Evolutionary conservation across 1,140 invertebrate species (phyloP), one percentile per base, ranked within the genome.

Genomic region (Caenorhabditis brenneri): DNA sequence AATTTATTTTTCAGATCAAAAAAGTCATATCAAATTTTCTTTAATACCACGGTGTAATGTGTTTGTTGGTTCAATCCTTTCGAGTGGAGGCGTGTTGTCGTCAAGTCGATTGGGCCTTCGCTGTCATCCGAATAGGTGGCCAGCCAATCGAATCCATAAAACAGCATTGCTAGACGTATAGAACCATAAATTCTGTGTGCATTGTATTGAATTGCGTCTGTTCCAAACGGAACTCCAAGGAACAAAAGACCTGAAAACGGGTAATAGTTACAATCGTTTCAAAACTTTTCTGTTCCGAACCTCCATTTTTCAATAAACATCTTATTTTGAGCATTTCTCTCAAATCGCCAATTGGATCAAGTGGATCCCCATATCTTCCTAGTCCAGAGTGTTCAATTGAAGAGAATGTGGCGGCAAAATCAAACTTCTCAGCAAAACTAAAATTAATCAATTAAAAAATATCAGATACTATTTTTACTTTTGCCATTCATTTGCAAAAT

Each of bases 281-380:
- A n/a, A n/a, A n/a, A n/a, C n/a, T n/a, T n/a, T n/a, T n/a, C n/a
- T n/a, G n/a, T n/a, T n/a, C n/a, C n/a, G n/a, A n/a, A n/a, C n/a
- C 81, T n/a, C 65, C 81, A 51, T 83, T 29, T 19, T 83, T 83
- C 24, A 83, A 42, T 19, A 83, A 27, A 78, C 81, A 83, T 31
- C 36, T 24, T 1, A 58, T 79, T 42, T 83, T 83, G 33, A 33
- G 24, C 19, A 60, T 33, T 51, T 83, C 81, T 74, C 53, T 29
- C 16, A 83, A 27, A 19, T 83, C 81, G 22, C 81, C 81, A 19
- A 78, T 74, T 2, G 81, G 55, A 60, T 83, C 81, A 9, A 74
- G 16, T 24, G 81, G 53, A 36, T 83, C 81, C 29, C 81, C 60
- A 31, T 39, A 83, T n/a, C 81, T 24, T 31, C 69, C 60, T 0